Evolutionary conservation across 2,888 invertebrate genomes (phyloP).

Genomic region (Eulithis prunata): DNA sequence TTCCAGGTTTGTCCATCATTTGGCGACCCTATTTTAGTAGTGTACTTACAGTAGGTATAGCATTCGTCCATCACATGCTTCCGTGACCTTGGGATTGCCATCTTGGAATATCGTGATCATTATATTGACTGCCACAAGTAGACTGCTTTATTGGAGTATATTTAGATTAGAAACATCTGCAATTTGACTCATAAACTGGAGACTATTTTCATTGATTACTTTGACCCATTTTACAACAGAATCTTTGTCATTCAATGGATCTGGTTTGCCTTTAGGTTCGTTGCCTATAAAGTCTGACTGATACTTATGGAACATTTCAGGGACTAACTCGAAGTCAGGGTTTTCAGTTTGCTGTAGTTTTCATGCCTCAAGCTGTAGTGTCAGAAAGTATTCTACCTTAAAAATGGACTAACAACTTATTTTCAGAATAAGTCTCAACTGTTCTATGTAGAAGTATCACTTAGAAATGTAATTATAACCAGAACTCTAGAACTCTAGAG

Average conservation of each 20-base stretch:
- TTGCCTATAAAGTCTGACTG: no score
- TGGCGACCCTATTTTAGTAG: conserved; percentile 28
- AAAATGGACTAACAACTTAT: neutral
- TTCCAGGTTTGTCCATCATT: neutral
- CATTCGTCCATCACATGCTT: conserved; percentile 51
- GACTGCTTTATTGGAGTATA: conserved; percentile 36
- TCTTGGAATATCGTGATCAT: conserved; percentile 48
- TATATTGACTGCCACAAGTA: conserved; percentile 40
- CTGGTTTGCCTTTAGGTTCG: no score
- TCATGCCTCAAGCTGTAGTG: neutral
- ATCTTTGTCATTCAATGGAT: neutral
- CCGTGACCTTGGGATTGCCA: conserved; percentile 51
- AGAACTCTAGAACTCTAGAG: no score
- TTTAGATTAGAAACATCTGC: conserved; percentile 21
- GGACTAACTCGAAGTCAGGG: no score
- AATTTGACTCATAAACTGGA: conserved; percentile 2
- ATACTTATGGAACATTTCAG: no score
- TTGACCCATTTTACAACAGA: neutral
- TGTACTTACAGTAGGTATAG: conserved; percentile 49
- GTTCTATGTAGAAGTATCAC: no score
- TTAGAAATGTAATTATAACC: no score
- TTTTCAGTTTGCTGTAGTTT: neutral
- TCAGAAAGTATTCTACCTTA: neutral
- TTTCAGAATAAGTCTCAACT: no score
- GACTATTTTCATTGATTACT: conserved; percentile 4